A percentile compares a stretch with the other conserved stretches of the same genome.
phyloP scores from a whole-genome alignment of 2,113 vertebrate species.

The Neolamprologus cancellatus region DNA sequence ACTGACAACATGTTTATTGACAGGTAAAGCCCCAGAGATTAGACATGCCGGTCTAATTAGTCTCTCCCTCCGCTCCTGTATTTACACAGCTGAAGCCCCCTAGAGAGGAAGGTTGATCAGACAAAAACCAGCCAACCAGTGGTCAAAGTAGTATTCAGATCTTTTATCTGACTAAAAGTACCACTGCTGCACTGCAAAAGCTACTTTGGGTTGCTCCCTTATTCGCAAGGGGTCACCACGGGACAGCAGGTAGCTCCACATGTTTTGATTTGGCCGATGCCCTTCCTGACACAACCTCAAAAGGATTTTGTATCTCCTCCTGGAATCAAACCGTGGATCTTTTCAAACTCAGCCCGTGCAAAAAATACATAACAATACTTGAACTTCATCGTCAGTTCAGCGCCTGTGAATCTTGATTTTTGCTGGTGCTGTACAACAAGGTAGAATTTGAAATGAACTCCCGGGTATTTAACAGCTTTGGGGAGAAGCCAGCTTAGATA shows the following conservation, averaged over 20 bases:
- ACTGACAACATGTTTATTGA: slow-evolving; percentile 59
- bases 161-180: neutral
- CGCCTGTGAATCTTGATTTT: neutral
- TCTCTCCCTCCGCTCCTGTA: slow-evolving; percentile 4
- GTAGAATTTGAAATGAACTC: neutral
- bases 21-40: slow-evolving; percentile 56
- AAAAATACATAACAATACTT: neutral
- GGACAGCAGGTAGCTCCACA: neutral
- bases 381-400: neutral
- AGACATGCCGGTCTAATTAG: slow-evolving; percentile 59
- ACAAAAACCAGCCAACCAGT: neutral
- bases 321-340: neutral
- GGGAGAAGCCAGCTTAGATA: neutral
- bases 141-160: neutral
- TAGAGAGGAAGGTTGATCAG: slow-evolving; percentile 9
- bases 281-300: neutral
- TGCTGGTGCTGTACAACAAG: neutral
- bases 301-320: neutral
- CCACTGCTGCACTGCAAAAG: neutral
- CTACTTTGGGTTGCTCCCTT: neutral
- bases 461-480: neutral
- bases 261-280: neutral
- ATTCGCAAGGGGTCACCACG: neutral
- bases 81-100: slow-evolving; percentile 22
- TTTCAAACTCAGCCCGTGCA: neutral